Conservation (phyloP, 2,113 vertebrate genomes). For the Mellivora capensis region DNA sequence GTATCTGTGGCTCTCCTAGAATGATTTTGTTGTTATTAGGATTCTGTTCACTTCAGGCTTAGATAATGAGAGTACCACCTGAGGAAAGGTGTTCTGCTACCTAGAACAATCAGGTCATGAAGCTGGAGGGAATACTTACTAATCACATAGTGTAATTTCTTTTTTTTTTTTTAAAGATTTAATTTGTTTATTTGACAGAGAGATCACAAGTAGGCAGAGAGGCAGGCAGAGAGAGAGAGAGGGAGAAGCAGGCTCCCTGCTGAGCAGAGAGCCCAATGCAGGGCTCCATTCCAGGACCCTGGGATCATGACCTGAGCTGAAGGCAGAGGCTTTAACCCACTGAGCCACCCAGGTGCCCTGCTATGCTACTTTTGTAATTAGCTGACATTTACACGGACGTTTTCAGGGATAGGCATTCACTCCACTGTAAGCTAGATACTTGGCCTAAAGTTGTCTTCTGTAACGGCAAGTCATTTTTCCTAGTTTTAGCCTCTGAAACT, state of each 20-base stretch:
- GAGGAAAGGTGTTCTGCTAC: neutral
- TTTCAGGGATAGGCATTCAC: neutral
- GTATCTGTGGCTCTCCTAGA: neutral
- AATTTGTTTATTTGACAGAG: too few relatives aligned
- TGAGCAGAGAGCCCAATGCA: too few relatives aligned
- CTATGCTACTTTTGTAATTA: neutral
- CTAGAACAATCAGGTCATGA: neutral
- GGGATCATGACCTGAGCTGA: too few relatives aligned
- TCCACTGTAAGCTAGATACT: neutral
- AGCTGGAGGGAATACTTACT: neutral
- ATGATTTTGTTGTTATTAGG: neutral
- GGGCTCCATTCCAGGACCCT: too few relatives aligned
- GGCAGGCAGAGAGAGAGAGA: too few relatives aligned
- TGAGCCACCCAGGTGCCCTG: too few relatives aligned
- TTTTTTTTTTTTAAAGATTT: too few relatives aligned
- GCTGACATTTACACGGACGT: neutral
- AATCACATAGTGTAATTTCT: constrained; percentile 8
- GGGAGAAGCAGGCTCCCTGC: too few relatives aligned
- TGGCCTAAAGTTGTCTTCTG: neutral
- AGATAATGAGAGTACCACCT: neutral
- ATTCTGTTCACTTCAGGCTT: neutral
- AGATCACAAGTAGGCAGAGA: too few relatives aligned
- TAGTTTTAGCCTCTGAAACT: neutral
- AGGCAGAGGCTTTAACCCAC: too few relatives aligned
- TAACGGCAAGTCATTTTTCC: neutral